Evolutionary conservation across 1,140 invertebrate genomes (phyloP).

Genomic region (Amphibalanus amphitrite): DNA sequence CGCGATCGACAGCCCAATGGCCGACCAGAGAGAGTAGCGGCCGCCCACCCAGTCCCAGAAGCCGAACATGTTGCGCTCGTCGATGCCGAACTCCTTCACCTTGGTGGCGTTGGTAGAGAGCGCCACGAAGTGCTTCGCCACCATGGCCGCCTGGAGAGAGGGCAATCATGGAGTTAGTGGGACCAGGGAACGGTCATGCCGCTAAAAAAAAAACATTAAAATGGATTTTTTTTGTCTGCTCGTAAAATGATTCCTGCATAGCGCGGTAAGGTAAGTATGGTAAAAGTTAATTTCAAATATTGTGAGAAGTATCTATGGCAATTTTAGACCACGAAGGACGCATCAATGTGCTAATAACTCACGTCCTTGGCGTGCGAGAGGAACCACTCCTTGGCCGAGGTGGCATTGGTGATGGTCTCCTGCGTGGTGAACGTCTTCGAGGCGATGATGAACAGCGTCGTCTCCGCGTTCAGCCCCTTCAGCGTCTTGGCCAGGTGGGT

Average conservation of each 20-base stretch:
- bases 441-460: conserved; percentile 92
- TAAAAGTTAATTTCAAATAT: too few species aligned
- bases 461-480: conserved; percentile 79
- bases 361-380: conserved; percentile 69
- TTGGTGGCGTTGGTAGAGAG: conserved; percentile 86
- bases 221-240: too few species aligned
- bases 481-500: conserved; percentile 91
- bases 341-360: conserved; percentile 28
- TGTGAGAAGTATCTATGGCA: too few species aligned
- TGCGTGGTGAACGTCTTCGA: conserved; percentile 99
- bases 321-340: too few species aligned
- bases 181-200: too few species aligned
- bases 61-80: conserved; percentile 94
- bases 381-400: conserved; percentile 92
- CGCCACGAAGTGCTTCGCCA: conserved; percentile 96
- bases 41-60: conserved; percentile 99
- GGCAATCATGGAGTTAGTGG: too few species aligned
- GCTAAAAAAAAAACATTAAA: too few species aligned
- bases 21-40: conserved; percentile 42
- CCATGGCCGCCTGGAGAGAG: conserved; percentile 50
- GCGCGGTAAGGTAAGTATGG: too few species aligned
- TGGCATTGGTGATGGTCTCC: conserved; percentile 98
- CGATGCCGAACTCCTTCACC: conserved; percentile 92
- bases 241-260: too few species aligned
- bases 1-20: conserved; percentile 76